These are phyloP conservation scores for Pagrus major DNA, from an alignment of 2,113 vertebrate species.

Conservation along the genomic window DNA sequence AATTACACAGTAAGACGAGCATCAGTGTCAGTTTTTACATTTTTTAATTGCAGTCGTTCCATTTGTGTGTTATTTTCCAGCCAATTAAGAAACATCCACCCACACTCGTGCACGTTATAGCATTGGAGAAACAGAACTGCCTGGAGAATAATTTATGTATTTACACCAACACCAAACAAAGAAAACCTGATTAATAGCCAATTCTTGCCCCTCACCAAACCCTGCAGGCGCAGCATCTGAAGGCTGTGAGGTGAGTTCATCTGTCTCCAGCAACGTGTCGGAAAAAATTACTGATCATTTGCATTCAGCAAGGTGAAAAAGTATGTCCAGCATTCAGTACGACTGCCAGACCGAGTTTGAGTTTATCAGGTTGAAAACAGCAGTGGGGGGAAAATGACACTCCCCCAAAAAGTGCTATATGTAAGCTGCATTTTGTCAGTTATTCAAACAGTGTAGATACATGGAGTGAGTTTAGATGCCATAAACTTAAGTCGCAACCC, in stretches of 20 bases:
- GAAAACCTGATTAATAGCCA: not conserved
- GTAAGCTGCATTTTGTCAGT: not conserved
- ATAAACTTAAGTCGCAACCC: not conserved
- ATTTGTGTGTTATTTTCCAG: constrained; percentile 14
- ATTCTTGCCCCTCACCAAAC: not conserved
- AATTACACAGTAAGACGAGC: not conserved
- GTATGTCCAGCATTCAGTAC: not conserved
- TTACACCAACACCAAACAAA: constrained; percentile 7
- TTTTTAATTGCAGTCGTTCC: not conserved
- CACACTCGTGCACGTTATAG: not conserved
- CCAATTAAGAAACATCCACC: constrained; percentile 30
- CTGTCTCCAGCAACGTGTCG: not conserved
- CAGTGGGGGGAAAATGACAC: not conserved
- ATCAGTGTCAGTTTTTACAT: not conserved
- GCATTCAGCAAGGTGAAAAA: constrained; percentile 5
- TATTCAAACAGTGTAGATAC: not conserved
- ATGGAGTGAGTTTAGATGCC: not conserved
- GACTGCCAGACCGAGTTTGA: constrained; percentile 5
- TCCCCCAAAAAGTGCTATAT: not conserved
- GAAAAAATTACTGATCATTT: constrained; percentile 5
- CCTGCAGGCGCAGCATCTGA: not conserved
- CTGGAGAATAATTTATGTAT: constrained; percentile 13
- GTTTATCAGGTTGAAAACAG: not conserved
- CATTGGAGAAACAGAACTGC: not conserved
- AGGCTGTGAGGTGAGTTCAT: not conserved